phyloP scores from a whole-genome alignment of 2,113 vertebrate species.

The Hydrolagus affinis region DNA sequence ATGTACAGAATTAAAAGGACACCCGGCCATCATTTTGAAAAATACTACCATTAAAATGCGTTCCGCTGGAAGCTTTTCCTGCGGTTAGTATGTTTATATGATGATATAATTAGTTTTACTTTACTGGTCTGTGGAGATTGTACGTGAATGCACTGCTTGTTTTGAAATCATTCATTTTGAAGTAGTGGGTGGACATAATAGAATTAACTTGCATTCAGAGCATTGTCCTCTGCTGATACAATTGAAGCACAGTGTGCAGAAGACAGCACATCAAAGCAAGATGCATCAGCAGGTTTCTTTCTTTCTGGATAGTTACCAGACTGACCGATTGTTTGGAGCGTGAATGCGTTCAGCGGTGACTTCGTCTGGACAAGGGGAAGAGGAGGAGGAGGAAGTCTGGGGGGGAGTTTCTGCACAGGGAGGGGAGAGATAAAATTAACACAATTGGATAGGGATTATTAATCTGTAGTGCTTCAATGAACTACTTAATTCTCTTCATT shows the following conservation, averaged over 20 bases:
- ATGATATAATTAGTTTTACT: not conserved
- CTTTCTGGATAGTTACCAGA: not conserved
- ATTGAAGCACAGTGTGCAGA: not conserved
- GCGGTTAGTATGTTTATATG: not conserved
- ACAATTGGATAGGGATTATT: not conserved
- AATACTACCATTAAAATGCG: not conserved
- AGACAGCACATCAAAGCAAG: not conserved
- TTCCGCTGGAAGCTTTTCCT: not conserved
- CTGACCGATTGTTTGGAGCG: not conserved
- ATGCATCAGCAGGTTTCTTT: not conserved
- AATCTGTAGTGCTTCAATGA: not conserved
- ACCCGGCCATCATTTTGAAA: not conserved
- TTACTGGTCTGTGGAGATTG: not conserved
- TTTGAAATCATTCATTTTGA: conserved; percentile 1
- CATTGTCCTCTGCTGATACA: not conserved
- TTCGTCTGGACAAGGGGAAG: not conserved
- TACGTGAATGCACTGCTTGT: not conserved
- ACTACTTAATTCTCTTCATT: not conserved
- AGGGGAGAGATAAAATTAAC: not conserved
- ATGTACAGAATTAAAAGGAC: not conserved
- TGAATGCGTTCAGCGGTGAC: not conserved
- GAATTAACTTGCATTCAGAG: not conserved
- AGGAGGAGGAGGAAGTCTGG: too few species aligned
- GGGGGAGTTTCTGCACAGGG: not conserved
- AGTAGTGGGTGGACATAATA: not conserved